Conservation (phyloP, 2,888 invertebrate genomes). For the Tortricodes alternella region DNA sequence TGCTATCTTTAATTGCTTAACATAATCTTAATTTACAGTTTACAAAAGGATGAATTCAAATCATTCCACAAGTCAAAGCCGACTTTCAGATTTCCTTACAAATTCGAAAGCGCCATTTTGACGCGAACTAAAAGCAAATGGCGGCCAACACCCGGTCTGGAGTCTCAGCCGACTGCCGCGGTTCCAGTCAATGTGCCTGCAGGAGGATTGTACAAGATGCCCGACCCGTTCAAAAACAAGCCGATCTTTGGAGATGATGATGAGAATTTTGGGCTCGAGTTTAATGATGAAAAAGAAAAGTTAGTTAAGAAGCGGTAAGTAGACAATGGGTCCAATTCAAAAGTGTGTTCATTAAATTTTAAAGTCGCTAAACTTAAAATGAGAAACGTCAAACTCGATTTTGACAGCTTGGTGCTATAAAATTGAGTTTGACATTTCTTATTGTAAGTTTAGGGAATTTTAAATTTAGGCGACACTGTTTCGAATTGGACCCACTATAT, state of each 20-base stretch:
- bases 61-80: constrained; percentile 45
- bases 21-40: constrained; percentile 41
- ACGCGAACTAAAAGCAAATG: constrained; percentile 48
- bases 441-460: no score
- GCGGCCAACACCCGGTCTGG: constrained; percentile 43
- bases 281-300: constrained; percentile 48
- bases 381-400: no score
- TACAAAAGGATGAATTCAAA: constrained; percentile 47
- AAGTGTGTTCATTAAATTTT: no score
- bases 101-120: constrained; percentile 50
- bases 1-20: neutral
- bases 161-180: constrained; percentile 58
- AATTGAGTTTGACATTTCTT: no score
- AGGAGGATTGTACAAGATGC: constrained; percentile 63
- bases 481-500: no score
- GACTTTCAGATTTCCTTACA: constrained; percentile 57
- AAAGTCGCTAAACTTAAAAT: no score
- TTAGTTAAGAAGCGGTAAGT: constrained; percentile 46
- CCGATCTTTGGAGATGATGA: constrained; percentile 44
- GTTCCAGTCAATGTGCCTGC: constrained; percentile 59
- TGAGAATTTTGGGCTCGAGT: constrained; percentile 51
- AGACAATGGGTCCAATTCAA: no score
- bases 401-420: no score
- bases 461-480: no score
- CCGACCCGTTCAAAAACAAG: constrained; percentile 57